Conservation (phyloP, 2,797 vertebrate species). For the Gymnothorax reevesii region DNA sequence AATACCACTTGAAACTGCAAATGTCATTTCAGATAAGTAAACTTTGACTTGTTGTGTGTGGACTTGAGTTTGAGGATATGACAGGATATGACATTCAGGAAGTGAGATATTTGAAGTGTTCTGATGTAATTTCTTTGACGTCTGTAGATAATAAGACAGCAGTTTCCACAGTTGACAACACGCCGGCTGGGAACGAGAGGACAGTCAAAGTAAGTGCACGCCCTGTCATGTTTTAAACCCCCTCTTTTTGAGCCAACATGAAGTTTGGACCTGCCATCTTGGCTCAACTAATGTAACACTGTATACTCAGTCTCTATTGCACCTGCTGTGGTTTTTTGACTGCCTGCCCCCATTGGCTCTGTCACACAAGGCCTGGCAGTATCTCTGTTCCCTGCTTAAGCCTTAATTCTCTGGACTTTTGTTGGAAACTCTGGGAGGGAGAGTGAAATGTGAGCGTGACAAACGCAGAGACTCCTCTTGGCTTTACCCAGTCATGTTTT, state of each 20-base stretch:
- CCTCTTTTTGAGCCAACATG: not conserved
- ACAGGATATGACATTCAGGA: not conserved
- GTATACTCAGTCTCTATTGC: too few species aligned
- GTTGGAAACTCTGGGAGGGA: too few species aligned
- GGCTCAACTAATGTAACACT: too few species aligned
- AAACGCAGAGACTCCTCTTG: not conserved
- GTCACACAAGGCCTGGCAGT: too few species aligned
- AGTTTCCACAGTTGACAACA: conserved; percentile 95
- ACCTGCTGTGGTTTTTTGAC: not conserved
- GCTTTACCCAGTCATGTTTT: not conserved
- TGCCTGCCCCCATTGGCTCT: not conserved
- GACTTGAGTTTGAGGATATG: not conserved
- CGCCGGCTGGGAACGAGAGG: conserved; percentile 95
- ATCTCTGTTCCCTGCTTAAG: too few species aligned
- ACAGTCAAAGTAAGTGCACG: conserved; percentile 91
- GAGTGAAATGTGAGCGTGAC: too few species aligned
- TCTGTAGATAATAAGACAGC: conserved; percentile 95
- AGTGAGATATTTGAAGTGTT: not conserved
- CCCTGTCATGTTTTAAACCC: not conserved
- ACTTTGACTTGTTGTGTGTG: not conserved
- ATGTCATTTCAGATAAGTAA: not conserved
- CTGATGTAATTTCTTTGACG: conserved; percentile 31
- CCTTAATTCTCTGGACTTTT: too few species aligned
- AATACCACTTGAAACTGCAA: not conserved
- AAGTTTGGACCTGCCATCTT: not conserved